A percentile compares a stretch with the other conserved stretches of the same genome.
These are phyloP conservation scores for Columba guinea DNA, from an alignment of 2,797 vertebrate genomes.

Conservation along the genomic window DNA sequence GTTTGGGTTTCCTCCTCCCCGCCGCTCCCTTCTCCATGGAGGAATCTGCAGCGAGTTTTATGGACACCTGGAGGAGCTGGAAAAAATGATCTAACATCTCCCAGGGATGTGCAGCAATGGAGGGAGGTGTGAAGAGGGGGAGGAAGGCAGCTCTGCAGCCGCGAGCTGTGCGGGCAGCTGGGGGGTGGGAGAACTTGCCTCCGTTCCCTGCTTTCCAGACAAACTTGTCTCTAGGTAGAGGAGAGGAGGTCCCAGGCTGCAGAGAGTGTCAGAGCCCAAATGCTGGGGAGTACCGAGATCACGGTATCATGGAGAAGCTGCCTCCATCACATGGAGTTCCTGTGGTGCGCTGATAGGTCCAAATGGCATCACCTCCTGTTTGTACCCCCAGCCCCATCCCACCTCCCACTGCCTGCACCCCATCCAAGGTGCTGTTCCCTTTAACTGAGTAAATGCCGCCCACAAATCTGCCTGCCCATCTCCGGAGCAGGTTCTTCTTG, in stretches of 20 bases:
- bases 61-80: conserved; percentile 48
- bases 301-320: accelerated
- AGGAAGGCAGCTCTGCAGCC: conserved; percentile 34
- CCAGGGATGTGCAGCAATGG: background rate
- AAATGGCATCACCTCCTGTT: background rate
- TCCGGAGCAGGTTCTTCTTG: background rate
- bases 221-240: conserved; percentile 4
- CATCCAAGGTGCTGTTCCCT: background rate
- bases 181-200: conserved; percentile 42
- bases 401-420: background rate
- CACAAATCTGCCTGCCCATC: background rate
- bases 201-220: conserved; percentile 32
- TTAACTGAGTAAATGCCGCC: background rate
- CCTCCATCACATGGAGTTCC: background rate
- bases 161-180: conserved; percentile 12
- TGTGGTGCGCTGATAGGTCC: background rate
- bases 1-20: background rate
- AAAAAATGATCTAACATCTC: conserved; percentile 38
- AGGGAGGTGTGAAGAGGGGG: conserved; percentile 53
- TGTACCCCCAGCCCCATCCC: accelerated
- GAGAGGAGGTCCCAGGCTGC: background rate
- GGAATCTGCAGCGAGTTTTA: background rate
- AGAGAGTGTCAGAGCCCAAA: background rate
- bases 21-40: background rate
- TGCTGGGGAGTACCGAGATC: background rate